These are phyloP conservation scores for Charadrius vociferus DNA, from an alignment of 2,113 vertebrate species.

Conservation along the genomic window DNA sequence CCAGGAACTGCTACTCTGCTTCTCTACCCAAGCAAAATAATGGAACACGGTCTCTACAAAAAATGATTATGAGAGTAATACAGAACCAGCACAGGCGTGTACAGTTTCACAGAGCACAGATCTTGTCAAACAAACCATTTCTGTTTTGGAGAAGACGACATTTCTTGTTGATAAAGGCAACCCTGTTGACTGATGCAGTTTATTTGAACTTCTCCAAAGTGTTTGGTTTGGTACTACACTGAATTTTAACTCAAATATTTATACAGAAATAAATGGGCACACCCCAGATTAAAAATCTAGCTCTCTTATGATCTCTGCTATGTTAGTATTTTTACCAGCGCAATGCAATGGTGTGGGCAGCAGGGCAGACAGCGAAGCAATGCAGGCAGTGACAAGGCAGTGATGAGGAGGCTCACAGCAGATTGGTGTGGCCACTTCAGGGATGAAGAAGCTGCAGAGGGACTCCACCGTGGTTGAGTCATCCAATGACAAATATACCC, in stretches of 20 bases:
- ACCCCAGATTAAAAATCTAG: not conserved
- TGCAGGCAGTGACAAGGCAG: not conserved
- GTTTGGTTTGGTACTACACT: conserved; percentile 27
- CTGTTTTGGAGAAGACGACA: conserved; percentile 27
- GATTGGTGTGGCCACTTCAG: not conserved
- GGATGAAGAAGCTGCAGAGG: not conserved
- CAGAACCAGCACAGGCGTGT: not conserved
- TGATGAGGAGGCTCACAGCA: not conserved
- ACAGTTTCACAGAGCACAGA: not conserved
- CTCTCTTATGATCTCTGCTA: not conserved
- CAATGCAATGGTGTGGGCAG: not conserved
- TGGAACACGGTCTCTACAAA: not conserved
- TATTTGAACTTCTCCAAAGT: conserved; percentile 30
- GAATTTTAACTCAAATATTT: conserved; percentile 40
- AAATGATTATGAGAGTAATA: not conserved
- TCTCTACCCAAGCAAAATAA: conserved; percentile 40
- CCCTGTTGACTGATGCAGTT: not conserved
- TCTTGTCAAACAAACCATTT: conserved; percentile 44
- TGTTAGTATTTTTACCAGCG: not conserved
- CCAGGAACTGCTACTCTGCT: not conserved
- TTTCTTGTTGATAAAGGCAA: conserved; percentile 35
- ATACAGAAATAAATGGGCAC: not conserved
- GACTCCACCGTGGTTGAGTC: fast-evolving
- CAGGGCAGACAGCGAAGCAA: fast-evolving
- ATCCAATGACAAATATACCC: not conserved